These are phyloP conservation scores for Abrostola tripartita DNA, from an alignment of 2,888 invertebrate genomes.

Conservation along the genomic window DNA sequence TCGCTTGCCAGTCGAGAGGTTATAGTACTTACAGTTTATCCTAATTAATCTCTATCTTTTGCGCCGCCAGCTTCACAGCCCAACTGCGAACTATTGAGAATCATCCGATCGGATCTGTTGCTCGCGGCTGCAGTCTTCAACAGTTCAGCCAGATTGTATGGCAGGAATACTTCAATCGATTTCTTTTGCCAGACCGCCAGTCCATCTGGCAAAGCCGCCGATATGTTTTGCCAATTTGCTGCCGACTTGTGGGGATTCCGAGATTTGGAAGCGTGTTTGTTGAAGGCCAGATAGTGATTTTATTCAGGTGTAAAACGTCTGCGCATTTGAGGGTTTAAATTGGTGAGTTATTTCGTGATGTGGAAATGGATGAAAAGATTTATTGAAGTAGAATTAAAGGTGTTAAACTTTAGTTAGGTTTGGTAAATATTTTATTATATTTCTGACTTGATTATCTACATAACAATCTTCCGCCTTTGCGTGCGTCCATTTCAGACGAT, in stretches of 20 bases:
- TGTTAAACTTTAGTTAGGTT: neutral
- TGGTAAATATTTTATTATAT: neutral
- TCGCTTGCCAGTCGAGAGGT: too few species aligned
- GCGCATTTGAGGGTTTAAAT: conserved; percentile 26
- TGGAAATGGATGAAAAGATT: neutral
- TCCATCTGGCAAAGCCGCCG: conserved; percentile 53
- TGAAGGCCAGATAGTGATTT: conserved; percentile 45
- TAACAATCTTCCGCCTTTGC: too few species aligned
- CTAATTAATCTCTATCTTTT: too few species aligned
- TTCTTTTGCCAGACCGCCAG: conserved; percentile 55
- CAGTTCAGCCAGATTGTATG: conserved; percentile 60
- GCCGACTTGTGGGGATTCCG: conserved; percentile 51
- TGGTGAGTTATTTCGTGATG: neutral
- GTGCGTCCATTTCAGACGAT: too few species aligned
- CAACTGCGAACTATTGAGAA: conserved; percentile 55
- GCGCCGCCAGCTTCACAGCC: conserved; percentile 34
- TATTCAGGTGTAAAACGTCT: conserved; percentile 49
- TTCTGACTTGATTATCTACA: neutral
- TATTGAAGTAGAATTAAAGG: neutral
- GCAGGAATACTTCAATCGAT: conserved; percentile 67
- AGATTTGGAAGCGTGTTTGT: conserved; percentile 54
- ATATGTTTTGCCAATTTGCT: conserved; percentile 61
- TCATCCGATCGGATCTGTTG: conserved; percentile 71
- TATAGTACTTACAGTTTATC: too few species aligned
- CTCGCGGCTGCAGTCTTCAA: conserved; percentile 62